Evolutionary conservation across 1,140 invertebrate species (phyloP), one percentile per base, ranked within the genome.

Genomic region (Cyclina sinensis): DNA sequence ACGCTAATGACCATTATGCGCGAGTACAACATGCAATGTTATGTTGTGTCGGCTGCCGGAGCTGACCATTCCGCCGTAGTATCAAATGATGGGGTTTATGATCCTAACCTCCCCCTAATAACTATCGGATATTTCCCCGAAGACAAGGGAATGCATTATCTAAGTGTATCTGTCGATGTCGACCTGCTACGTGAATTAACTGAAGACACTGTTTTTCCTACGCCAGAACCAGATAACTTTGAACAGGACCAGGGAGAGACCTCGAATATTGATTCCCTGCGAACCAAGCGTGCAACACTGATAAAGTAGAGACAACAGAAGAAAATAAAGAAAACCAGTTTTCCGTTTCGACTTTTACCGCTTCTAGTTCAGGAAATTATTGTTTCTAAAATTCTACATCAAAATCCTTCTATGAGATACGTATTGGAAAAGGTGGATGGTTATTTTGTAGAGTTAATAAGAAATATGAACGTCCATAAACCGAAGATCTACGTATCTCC

Each of bases 51-150:
- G 14, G 14, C 74, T 5, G 9, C 3, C 54, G 74, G 79, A 39
- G 2, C 11, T 21, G 24, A 11, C 21, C 35, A 81, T 62, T n/a
- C 51, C 21, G 39, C n/a, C 1, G 18, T 81, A 16, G 24, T 81
- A 43, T 81, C 79, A 65, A 81, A 81, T 62, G 57, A 65, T 62
- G 79, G 57, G 16, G 32, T n/a, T 35, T 81, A 81, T 81, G 79
- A 81, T 43, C 43, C 3, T 24, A 39, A 16, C 2, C n/a, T 81
- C 39, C 54, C 54, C n/a, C 1, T 65, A 35, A n/a, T 81, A 16
- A 62, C 3, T 12, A 30, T 81, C 16, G 79, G 11, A n/a, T n/a
- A 81, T 65, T 81, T 81, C 35, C 79, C 79, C 0, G 79, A 81
- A 65, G n/a, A 65, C 11, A 21, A 62, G 5, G 79, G 79, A 39